Evolutionary conservation across 2,113 vertebrate genomes (phyloP).

Genomic region (Leptosomus discolor): DNA sequence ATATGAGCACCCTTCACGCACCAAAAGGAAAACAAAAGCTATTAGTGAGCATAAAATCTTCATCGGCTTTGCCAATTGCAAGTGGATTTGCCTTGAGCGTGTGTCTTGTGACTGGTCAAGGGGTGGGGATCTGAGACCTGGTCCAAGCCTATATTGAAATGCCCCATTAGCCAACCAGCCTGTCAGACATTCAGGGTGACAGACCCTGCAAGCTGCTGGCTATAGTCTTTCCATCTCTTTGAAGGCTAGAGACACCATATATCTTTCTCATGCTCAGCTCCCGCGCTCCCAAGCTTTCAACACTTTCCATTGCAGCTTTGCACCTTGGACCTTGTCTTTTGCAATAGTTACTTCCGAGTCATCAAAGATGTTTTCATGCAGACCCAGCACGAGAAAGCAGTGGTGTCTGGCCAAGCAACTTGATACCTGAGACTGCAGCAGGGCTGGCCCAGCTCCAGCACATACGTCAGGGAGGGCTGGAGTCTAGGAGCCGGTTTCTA

Average conservation of each 20-base stretch:
- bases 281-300: accelerated
- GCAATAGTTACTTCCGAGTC: neutral
- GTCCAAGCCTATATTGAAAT: neutral
- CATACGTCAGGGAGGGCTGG: accelerated
- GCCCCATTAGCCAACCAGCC: neutral
- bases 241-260: neutral
- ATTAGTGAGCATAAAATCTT: neutral
- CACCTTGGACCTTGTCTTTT: neutral
- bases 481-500: neutral
- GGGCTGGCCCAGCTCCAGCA: neutral
- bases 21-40: neutral
- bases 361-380: neutral
- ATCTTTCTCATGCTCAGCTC: neutral
- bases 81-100: neutral
- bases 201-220: neutral
- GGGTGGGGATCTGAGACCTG: neutral
- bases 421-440: neutral
- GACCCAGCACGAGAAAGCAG: neutral
- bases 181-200: neutral
- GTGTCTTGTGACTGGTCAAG: neutral
- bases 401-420: neutral
- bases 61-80: neutral
- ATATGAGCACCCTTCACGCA: neutral
- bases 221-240: neutral
- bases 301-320: neutral